These are phyloP conservation scores for Cathartes aura DNA, from an alignment of 2,113 vertebrate genomes.

Conservation along the genomic window DNA sequence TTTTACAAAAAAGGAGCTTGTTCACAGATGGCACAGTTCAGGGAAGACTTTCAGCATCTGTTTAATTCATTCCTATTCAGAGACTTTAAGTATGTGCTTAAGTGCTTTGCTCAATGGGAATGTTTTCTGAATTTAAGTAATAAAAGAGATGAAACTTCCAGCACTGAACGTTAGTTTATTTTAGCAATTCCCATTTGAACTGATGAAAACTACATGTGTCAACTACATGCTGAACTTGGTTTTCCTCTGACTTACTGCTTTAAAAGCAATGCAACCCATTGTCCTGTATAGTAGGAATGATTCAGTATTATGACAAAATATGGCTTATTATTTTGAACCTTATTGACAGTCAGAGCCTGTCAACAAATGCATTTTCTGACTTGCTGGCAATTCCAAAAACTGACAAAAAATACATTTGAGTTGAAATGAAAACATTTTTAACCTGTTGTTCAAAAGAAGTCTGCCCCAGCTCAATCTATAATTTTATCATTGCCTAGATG, in stretches of 20 bases:
- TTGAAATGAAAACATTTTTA: neutral
- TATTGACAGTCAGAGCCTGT: neutral
- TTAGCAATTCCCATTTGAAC: neutral
- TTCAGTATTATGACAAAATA: neutral
- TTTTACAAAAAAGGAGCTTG: slow-evolving; percentile 8
- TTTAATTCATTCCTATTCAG: slow-evolving; percentile 3
- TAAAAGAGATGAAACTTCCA: neutral
- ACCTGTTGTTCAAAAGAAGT: neutral
- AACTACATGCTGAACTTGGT: neutral
- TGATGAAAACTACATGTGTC: neutral
- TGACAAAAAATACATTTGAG: neutral
- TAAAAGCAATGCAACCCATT: neutral
- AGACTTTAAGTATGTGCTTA: neutral
- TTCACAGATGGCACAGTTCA: slow-evolving; percentile 26
- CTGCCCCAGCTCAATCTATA: neutral
- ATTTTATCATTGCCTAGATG: neutral
- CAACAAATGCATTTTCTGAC: neutral
- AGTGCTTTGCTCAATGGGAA: neutral
- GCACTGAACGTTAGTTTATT: neutral
- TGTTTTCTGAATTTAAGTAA: neutral
- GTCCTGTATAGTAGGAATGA: neutral
- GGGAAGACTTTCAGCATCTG: slow-evolving; percentile 36
- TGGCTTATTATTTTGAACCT: neutral
- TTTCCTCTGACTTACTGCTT: neutral
- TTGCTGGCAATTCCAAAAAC: neutral